Base-by-base conservation (phyloP, 2,797 vertebrate genomes). In the Buphagus erythrorhynchus region DNA sequence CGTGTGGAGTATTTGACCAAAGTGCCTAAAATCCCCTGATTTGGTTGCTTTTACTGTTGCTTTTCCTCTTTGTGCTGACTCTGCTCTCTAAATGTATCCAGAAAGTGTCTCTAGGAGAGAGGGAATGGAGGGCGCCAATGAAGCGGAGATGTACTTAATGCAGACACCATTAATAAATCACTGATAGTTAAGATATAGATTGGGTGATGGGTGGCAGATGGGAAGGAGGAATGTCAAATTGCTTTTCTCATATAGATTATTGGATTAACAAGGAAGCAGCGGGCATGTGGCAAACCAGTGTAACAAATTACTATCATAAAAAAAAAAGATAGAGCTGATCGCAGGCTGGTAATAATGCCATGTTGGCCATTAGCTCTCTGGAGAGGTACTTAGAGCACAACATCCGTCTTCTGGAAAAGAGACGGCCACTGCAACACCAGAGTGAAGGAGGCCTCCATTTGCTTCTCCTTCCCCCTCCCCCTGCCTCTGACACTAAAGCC, bases 161-260 rank as follows among this genome's bases (percentile, higher is more conserved):
- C 91, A 97, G 97, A 96, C 67, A 57, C 95, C 97, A 97, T 97
- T 98, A 97, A 98, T 98, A 98, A 98, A 98, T 98, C 98, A 98
- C 97, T 94, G 95, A 97, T 98, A 97, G 98, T 98, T 98, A 98
- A 98, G 97, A 97, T 98, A 98, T 97, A 98, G 98, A 97, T 98
- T 98, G 97, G 97, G 97, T 98, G 98, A 98, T 98, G 97, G 97
- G 97, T 48, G 36, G 98, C 98, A 98, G 97, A 98, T 98, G 98
- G 98, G 97, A 98, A 98, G 96, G 95, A 98, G 97, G 97, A 97
- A 98, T 82, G 88, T 98, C 97, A 98, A 98, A 98, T 98, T 98
- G 97, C 98, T 98, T 98, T 98, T 98, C 98, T 98, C 97, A 98
- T 98, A 98, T 98, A 98, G 98, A 98, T 98, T 98, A 98, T 98